Evolutionary conservation across 1,140 invertebrate species (phyloP).

Genomic region (Eriocheir sinensis): DNA sequence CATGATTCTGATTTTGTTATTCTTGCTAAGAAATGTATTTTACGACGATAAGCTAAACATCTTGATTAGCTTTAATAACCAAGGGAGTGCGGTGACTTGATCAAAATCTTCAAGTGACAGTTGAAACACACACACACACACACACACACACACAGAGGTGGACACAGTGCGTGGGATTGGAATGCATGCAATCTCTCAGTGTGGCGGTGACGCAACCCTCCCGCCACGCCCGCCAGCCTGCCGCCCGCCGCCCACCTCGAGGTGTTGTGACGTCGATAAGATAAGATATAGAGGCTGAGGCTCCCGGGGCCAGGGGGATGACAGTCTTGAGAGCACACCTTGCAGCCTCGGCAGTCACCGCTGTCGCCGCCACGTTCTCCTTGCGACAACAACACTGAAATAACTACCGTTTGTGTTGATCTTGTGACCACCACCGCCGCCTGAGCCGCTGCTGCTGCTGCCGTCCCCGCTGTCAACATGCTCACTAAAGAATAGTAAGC

Average conservation of each 20-base stretch:
- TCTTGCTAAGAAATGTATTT: too few relatives aligned
- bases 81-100: too few relatives aligned
- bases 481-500: slow-evolving; percentile 54
- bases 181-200: too few relatives aligned
- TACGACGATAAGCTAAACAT: too few relatives aligned
- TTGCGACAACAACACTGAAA: not conserved
- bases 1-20: too few relatives aligned
- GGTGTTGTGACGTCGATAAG: not conserved
- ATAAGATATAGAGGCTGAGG: not conserved
- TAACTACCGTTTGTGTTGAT: not conserved
- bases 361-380: too few relatives aligned
- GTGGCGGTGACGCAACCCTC: not conserved
- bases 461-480: not conserved
- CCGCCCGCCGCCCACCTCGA: not conserved
- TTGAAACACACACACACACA: slow-evolving; percentile 31
- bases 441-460: too few relatives aligned
- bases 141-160: slow-evolving; percentile 31
- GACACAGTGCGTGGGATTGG: not conserved
- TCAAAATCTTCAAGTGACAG: too few relatives aligned
- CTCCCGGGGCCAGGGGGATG: not conserved
- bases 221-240: too few relatives aligned
- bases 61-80: too few relatives aligned
- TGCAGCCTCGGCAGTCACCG: not conserved
- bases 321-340: not conserved
- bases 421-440: too few relatives aligned